Evolutionary conservation across 64 coral and sea anemone genomes (phyloP).

Genomic region (Actinia tenebrosa): DNA sequence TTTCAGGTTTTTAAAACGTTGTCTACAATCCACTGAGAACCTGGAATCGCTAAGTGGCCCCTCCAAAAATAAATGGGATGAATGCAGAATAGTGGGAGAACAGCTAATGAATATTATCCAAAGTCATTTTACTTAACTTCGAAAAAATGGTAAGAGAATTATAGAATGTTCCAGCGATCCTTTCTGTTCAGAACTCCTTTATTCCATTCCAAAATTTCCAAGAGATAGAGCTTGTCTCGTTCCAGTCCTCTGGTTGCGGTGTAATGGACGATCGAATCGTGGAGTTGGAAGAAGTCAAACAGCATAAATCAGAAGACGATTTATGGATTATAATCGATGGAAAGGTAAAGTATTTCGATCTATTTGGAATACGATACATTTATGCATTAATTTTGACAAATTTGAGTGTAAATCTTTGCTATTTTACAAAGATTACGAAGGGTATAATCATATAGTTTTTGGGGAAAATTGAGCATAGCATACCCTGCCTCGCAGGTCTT

Average conservation of each 20-base stretch:
- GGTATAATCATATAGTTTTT: too few relatives aligned
- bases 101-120: background rate
- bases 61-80: slow-evolving; percentile 84
- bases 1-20: slow-evolving; percentile 72
- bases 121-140: background rate
- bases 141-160: background rate
- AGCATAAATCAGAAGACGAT: background rate
- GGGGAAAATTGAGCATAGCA: too few relatives aligned
- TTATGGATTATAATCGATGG: slow-evolving; percentile 8
- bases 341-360: background rate
- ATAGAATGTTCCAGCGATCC: background rate
- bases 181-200: background rate
- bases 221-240: background rate
- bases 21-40: slow-evolving; percentile 76
- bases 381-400: background rate
- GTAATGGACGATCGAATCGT: background rate
- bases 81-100: slow-evolving; percentile 44
- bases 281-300: background rate
- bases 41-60: slow-evolving; percentile 55
- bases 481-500: too few relatives aligned
- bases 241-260: background rate
- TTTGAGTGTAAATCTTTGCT: too few relatives aligned
- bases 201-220: background rate
- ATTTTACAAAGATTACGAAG: too few relatives aligned
- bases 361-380: background rate